Conservation (phyloP, 2,797 vertebrate genomes). For the Scomberomorus guttatus region DNA sequence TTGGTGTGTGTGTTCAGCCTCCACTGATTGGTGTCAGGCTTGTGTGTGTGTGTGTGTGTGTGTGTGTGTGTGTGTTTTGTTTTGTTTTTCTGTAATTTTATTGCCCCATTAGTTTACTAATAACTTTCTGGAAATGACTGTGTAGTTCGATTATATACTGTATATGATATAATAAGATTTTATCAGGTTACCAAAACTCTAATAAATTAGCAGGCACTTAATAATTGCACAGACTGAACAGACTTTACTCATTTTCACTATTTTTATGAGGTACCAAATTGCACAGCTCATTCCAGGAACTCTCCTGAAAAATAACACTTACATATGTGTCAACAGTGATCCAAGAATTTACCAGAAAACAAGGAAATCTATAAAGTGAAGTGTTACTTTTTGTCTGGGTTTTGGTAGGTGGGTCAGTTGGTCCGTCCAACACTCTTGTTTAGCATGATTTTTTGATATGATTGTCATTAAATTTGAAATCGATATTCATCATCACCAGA, state of each 20-base stretch:
- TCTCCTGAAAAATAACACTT: no score
- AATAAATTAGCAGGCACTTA: no score
- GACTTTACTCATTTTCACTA: no score
- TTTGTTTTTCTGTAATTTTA: no score
- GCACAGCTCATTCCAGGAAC: no score
- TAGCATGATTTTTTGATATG: not conserved
- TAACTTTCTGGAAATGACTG: not conserved
- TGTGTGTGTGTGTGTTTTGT: not conserved
- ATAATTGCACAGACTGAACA: no score
- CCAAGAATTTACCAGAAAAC: no score
- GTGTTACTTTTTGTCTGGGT: not conserved
- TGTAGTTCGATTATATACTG: not conserved
- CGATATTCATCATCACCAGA: not conserved
- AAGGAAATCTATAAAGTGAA: no score
- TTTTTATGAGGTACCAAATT: no score
- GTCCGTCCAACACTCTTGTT: not conserved
- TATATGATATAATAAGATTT: not conserved
- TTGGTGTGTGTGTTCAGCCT: not conserved
- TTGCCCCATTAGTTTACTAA: not conserved
- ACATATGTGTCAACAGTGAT: no score
- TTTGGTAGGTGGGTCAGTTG: not conserved
- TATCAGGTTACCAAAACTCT: not conserved
- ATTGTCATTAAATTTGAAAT: not conserved
- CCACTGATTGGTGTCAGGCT: no score
- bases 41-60: not conserved